Evolutionary conservation across 2,113 vertebrate genomes (phyloP).

Genomic region (Bagarius yarrelli): DNA sequence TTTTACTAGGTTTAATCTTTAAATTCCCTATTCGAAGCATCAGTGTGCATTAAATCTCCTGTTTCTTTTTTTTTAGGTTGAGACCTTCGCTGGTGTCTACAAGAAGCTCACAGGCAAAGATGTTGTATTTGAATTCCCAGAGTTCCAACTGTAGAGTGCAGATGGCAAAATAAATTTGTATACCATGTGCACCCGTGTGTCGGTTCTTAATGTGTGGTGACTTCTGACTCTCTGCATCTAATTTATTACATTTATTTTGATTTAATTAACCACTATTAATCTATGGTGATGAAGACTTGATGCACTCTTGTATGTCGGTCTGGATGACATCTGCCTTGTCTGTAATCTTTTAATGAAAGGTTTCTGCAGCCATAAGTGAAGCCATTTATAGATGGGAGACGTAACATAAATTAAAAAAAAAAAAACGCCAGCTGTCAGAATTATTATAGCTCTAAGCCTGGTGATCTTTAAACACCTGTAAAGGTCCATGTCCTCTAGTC

Average conservation of each 20-base stretch:
- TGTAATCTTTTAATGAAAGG: not conserved
- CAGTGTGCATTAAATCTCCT: not conserved
- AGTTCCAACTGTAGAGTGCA: slow-evolving; percentile 92
- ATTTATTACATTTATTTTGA: too few relatives aligned
- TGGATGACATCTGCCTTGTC: too few relatives aligned
- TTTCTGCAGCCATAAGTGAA: not conserved
- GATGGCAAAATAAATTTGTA: slow-evolving; percentile 87
- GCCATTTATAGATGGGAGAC: not conserved
- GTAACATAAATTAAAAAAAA: not conserved
- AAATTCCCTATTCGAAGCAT: not conserved
- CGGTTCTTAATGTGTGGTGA: not conserved
- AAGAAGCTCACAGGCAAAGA: slow-evolving; percentile 99
- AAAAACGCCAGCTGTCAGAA: not conserved
- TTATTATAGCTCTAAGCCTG: too few relatives aligned
- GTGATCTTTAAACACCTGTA: not conserved
- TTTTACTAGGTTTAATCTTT: too few relatives aligned
- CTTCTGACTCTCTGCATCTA: not conserved
- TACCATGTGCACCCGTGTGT: slow-evolving; percentile 56
- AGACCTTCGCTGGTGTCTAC: slow-evolving; percentile 98
- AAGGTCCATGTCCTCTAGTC: not conserved
- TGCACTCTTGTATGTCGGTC: too few relatives aligned
- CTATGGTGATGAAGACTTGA: too few relatives aligned
- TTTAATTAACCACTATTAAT: too few relatives aligned
- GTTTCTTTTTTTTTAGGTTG: slow-evolving; percentile 75
- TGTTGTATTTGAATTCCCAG: slow-evolving; percentile 97